Conservation (phyloP, 2,113 vertebrate genomes). For the Guaruba guarouba region DNA sequence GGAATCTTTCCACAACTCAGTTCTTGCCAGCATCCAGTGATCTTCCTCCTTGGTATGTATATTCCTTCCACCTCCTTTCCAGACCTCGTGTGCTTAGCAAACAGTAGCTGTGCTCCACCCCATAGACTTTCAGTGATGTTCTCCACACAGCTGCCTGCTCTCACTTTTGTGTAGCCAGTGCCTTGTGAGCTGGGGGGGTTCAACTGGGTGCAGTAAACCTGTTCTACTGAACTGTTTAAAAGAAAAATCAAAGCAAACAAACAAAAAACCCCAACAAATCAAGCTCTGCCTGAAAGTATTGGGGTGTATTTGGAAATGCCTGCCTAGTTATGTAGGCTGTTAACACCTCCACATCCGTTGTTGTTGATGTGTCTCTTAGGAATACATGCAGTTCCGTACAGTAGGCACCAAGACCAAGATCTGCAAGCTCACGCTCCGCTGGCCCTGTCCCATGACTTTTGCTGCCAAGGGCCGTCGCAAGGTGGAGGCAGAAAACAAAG, state of each 20-base stretch:
- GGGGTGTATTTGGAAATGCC: not conserved
- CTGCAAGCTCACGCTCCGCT: conserved; percentile 84
- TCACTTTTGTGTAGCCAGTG: not conserved
- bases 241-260: not conserved
- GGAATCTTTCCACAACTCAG: not conserved
- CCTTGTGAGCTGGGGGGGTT: not conserved
- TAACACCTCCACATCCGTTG: not conserved
- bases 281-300: not conserved
- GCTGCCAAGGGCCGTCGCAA: conserved; percentile 80
- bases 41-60: not conserved
- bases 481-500: conserved; percentile 83
- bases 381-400: conserved; percentile 81
- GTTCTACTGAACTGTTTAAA: not conserved
- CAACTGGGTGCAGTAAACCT: not conserved
- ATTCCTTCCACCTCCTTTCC: not conserved
- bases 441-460: conserved; percentile 91
- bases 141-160: not conserved
- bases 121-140: fast-evolving
- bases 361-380: conserved; percentile 56
- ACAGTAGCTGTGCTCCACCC: not conserved
- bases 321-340: fast-evolving
- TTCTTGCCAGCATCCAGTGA: not conserved
- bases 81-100: not conserved
- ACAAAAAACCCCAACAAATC: not conserved
- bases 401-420: conserved; percentile 83